These are phyloP conservation scores for Pseudomugil tenellus DNA, from an alignment of 2,797 vertebrate genomes.

Conservation along the genomic window DNA sequence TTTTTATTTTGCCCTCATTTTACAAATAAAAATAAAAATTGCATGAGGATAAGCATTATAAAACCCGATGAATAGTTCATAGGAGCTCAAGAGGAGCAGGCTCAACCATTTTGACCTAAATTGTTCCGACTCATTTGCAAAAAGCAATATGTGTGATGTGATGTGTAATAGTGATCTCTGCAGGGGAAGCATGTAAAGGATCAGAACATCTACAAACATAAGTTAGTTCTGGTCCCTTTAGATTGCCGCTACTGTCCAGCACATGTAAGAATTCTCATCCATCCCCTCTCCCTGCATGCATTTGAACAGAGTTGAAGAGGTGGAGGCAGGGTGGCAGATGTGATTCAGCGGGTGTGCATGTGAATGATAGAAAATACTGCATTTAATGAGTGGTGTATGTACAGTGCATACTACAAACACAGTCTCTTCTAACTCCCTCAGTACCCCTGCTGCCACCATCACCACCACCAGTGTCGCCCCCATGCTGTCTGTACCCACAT, in stretches of 20 bases:
- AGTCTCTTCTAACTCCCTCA: slow-evolving; percentile 11
- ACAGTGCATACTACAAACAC: slow-evolving; percentile 1
- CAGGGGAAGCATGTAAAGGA: slow-evolving; percentile 8
- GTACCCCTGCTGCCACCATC: slow-evolving; percentile 35
- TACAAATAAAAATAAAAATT: background rate
- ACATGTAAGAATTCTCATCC: slow-evolving; percentile 26
- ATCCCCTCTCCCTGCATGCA: slow-evolving; percentile 43
- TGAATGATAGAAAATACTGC: slow-evolving; percentile 2
- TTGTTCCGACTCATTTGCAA: background rate
- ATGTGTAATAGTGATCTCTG: slow-evolving; percentile 19
- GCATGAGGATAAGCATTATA: background rate
- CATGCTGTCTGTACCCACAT: slow-evolving; percentile 89
- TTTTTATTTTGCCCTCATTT: background rate
- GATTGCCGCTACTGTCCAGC: slow-evolving; percentile 15
- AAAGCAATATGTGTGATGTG: background rate
- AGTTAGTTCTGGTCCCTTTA: slow-evolving; percentile 33
- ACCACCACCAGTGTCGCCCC: slow-evolving; percentile 38
- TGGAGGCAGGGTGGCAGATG: slow-evolving; percentile 41
- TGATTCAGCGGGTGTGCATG: slow-evolving; percentile 8
- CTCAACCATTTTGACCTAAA: background rate
- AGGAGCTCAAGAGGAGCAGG: background rate
- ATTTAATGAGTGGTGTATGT: slow-evolving; percentile 16
- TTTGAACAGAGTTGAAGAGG: slow-evolving; percentile 41
- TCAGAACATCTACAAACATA: slow-evolving; percentile 25
- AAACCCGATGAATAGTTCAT: background rate